phyloP scores from a whole-genome alignment of 2,797 vertebrate species.

The Aplochiton taeniatus region DNA sequence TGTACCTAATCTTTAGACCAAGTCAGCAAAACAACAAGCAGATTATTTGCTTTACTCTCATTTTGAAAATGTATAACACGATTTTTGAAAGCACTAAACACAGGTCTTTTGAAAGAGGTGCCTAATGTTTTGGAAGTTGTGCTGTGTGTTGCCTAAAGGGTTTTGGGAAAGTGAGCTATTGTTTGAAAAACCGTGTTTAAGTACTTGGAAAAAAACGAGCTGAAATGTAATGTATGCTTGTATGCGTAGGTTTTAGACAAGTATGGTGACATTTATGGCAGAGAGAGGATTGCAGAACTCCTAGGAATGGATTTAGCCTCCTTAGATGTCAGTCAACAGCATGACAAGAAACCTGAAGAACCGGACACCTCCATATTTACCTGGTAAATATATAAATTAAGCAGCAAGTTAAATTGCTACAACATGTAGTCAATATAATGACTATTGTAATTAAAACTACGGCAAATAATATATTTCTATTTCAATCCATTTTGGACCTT shows the following conservation, averaged over 20 bases:
- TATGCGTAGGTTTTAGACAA: conserved; percentile 87
- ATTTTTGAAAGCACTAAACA: too few species aligned
- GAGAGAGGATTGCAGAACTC: conserved; percentile 90
- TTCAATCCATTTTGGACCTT: conserved; percentile 11
- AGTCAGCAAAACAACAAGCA: too few species aligned
- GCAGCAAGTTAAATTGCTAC: background rate
- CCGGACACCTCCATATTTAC: conserved; percentile 84
- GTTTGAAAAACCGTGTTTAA: too few species aligned
- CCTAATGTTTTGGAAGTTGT: too few species aligned
- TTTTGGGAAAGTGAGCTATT: too few species aligned
- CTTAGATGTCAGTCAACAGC: conserved; percentile 87
- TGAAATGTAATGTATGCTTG: background rate
- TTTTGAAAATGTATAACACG: too few species aligned
- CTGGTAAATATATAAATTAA: conserved; percentile 72
- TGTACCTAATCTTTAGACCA: too few species aligned
- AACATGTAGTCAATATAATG: background rate
- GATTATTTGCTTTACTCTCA: too few species aligned
- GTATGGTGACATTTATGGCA: conserved; percentile 92
- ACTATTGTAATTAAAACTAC: background rate
- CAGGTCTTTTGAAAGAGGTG: too few species aligned
- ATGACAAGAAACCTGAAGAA: conserved; percentile 81
- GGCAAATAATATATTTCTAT: background rate
- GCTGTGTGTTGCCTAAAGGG: too few species aligned
- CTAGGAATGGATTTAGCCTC: conserved; percentile 90
- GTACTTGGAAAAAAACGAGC: too few species aligned